Percentiles rank a stretch among this genome's conserved stretches.
phyloP scores from a whole-genome alignment of 2,113 vertebrate genomes.

The Xenopus tropicalis region UCB_Xtro_10.0 CM004448.2:57838501-57839000 shows the following conservation, averaged over 20 bases:
- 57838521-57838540: conserved; percentile 66
- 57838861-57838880: too few relatives aligned
- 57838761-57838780: too few relatives aligned
- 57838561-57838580: conserved; percentile 54
- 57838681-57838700: background rate
- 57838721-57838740: background rate
- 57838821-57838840: too few relatives aligned
- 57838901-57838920: too few relatives aligned
- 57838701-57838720: background rate
- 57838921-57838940: too few relatives aligned
- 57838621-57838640: conserved; percentile 11
- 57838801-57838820: background rate
- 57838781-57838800: background rate
- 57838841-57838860: too few relatives aligned
- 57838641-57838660: background rate
- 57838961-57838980: too few relatives aligned
- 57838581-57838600: conserved; percentile 54
- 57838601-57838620: conserved; percentile 34
- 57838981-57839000: too few relatives aligned
- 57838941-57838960: too few relatives aligned
- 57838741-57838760: background rate
- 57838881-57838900: too few relatives aligned
- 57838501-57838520: conserved; percentile 62
- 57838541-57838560: conserved; percentile 58
- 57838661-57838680: background rate